phyloP scores from a whole-genome alignment of 2,113 vertebrate genomes.

The Myotis yumanensis region DNA sequence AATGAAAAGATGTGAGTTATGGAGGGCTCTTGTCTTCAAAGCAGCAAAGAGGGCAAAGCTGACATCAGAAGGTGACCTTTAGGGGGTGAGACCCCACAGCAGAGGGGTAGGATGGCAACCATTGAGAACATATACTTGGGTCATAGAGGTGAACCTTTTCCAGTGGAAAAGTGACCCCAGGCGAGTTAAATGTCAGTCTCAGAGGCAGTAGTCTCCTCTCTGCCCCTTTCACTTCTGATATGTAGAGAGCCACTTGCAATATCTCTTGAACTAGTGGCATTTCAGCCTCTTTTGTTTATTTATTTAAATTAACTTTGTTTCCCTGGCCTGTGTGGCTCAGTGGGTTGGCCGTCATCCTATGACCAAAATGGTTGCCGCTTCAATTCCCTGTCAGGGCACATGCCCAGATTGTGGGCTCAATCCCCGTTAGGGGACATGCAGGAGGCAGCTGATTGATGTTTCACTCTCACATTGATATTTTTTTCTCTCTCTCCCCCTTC shows the following conservation, averaged over 20 bases:
- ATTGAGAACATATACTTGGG: not conserved
- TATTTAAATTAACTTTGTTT: not conserved
- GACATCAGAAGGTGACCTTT: fast-evolving
- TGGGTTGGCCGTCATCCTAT: not conserved
- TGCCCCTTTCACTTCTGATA: not conserved
- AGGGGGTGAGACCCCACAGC: not conserved
- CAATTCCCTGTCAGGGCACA: not conserved
- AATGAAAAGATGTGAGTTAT: not conserved
- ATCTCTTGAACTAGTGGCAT: not conserved
- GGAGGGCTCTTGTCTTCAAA: not conserved
- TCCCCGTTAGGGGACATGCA: not conserved
- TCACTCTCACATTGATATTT: not conserved
- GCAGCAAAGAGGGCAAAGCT: not conserved
- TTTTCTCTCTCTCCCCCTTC: not conserved
- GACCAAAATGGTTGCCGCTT: not conserved
- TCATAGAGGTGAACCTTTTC: not conserved
- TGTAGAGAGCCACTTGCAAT: not conserved
- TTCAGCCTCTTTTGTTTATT: not conserved
- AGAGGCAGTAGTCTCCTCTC: not conserved
- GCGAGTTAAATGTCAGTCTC: not conserved
- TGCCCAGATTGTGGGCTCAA: not conserved
- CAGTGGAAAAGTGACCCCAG: not conserved
- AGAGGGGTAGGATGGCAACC: too few relatives aligned
- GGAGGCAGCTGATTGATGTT: not conserved
- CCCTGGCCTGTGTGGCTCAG: not conserved